Evolutionary conservation across 2,888 invertebrate genomes (phyloP).

Genomic region (Ceratothoa steindachneri): DNA sequence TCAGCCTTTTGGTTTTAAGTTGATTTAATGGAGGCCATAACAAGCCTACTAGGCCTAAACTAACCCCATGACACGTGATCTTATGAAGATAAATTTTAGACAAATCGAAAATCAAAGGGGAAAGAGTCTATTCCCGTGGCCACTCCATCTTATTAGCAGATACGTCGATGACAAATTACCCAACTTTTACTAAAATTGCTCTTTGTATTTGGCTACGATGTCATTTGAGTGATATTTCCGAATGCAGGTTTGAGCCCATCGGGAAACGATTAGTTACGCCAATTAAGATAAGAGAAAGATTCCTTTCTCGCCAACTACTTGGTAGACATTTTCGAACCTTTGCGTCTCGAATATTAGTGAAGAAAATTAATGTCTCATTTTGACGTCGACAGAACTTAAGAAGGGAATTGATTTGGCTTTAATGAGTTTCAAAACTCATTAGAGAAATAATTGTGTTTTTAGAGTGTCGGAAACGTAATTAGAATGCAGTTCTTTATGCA

Average conservation of each 20-base stretch:
- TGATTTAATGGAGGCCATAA: conserved; percentile 13
- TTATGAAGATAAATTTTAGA: conserved; percentile 6
- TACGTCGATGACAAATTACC: background rate
- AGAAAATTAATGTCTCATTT: no score
- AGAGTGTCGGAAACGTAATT: background rate
- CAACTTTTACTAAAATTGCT: background rate
- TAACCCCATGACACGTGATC: conserved; percentile 12
- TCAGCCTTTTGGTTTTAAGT: conserved; percentile 4
- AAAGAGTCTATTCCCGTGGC: background rate
- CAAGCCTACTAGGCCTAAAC: conserved; percentile 11
- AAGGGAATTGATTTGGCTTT: background rate
- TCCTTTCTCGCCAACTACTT: no score
- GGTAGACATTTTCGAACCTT: no score
- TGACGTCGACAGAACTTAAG: background rate
- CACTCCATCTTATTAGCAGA: conserved; percentile 6
- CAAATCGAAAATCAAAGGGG: background rate
- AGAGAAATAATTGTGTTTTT: background rate
- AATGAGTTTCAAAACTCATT: background rate
- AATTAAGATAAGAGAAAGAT: background rate
- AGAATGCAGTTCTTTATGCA: background rate
- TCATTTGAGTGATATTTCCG: background rate
- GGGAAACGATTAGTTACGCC: background rate
- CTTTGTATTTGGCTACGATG: background rate
- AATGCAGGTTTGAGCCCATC: background rate
- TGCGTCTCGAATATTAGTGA: no score